Base-by-base conservation (phyloP, 2,113 vertebrate species). In the Ammodytes dubius region DNA sequence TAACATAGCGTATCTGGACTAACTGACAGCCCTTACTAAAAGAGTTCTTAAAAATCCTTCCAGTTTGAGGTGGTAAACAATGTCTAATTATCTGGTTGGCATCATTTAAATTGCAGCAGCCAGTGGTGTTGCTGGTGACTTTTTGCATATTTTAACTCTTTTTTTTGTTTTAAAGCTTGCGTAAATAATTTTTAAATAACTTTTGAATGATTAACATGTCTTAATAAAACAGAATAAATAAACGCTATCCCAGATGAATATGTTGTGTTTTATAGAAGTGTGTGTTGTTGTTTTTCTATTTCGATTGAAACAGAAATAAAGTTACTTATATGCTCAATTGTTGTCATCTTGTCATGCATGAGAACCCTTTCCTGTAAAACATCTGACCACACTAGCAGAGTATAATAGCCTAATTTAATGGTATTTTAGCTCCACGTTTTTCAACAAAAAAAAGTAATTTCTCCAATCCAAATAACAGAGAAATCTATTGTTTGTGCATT, bases 251-350 rank as follows among this genome's bases (percentile, higher is more conserved):
- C 40, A 37, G 43, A 37, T 70, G 3, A 63, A 27, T 66, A 4
- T 69, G 27, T 19, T 8, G 2, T 67, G 2, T 67, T 71, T 6
- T 43, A 1, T 19, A 27, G 0, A 42, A 19, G 9, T 46, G 37
- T 61, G 53, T n/a, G 39, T 39, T 53, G 6, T 39, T 70, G 12
- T 68, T 72, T 77, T 68, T 73, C 6, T 58, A 13, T 57, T 13
- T 53, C 49, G 15, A 45, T 13, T 69, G 27, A 27, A 74, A 9
- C 6, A 39, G 43, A 70, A 82, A 82, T 82, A 79, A 82, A 79
- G 40, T 65, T 4, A 14, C 37, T n/a, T 12, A n/a, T 80, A 60
- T 68, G 3, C 1, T 13, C 19, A 27, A 57, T 67, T 52, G 27
- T 50, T 27, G 14, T 59, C 46, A 4, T 11, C 11, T 64, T 57